Evolutionary conservation across 2,888 invertebrate genomes (phyloP).

Genomic region (Calameuta pallipes): DNA sequence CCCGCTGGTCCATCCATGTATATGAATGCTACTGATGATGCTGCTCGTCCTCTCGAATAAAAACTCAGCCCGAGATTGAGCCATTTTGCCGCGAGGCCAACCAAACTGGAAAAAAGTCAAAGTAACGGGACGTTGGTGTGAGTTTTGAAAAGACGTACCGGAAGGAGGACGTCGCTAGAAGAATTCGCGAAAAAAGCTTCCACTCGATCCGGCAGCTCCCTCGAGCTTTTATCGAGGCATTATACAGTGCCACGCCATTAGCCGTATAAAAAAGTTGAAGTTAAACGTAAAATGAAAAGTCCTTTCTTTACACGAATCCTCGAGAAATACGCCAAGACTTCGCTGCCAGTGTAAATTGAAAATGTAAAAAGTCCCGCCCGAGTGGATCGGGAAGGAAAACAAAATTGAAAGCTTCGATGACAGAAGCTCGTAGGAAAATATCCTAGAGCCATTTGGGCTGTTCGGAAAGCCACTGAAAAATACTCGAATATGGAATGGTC

Average conservation of each 20-base stretch:
- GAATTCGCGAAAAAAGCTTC: background rate
- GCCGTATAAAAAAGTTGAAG: constrained; percentile 18
- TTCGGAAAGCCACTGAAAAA: background rate
- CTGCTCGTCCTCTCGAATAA: background rate
- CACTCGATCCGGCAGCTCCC: background rate
- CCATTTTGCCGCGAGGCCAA: background rate
- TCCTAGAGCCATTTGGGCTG: background rate
- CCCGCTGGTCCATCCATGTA: background rate
- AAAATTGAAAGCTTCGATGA: background rate
- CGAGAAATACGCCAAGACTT: constrained; percentile 32
- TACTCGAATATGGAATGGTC: constrained; percentile 63
- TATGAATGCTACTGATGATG: background rate
- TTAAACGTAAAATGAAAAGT: constrained; percentile 35
- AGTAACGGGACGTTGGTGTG: background rate
- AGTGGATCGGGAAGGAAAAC: background rate
- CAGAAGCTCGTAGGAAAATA: background rate
- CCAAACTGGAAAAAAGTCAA: background rate
- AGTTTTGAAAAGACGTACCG: background rate
- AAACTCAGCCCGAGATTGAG: background rate
- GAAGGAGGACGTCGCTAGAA: constrained; percentile 8
- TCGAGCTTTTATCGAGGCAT: constrained; percentile 2
- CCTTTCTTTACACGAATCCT: constrained; percentile 27
- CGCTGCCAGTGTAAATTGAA: constrained; percentile 10
- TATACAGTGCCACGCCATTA: constrained; percentile 6
- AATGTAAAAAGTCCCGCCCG: background rate